phyloP scores from a whole-genome alignment of 2,797 vertebrate species.

The Gallinago solitaria region DNA sequence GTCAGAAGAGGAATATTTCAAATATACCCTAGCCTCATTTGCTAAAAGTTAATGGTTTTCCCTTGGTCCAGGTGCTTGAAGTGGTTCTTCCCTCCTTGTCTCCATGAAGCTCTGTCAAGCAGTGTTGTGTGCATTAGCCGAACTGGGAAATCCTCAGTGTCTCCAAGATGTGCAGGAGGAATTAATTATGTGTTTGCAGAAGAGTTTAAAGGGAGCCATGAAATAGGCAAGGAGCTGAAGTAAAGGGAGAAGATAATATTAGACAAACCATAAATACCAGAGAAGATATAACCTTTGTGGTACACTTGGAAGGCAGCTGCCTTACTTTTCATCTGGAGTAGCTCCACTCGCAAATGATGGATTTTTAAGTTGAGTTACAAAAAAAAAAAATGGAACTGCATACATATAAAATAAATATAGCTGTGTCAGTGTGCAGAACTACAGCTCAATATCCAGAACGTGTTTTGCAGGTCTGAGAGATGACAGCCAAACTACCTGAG shows the following conservation, averaged over 20 bases:
- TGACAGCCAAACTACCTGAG: not conserved
- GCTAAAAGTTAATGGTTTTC: not conserved
- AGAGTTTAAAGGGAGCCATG: not conserved
- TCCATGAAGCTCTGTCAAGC: not conserved
- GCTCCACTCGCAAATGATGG: not conserved
- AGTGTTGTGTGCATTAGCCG: not conserved
- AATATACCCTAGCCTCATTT: not conserved
- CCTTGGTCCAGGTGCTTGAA: not conserved
- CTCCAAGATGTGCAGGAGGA: not conserved
- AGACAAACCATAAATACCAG: not conserved
- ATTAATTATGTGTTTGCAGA: not conserved
- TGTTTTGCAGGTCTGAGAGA: not conserved
- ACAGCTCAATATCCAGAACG: not conserved
- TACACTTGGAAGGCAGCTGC: not conserved
- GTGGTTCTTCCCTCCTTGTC: not conserved
- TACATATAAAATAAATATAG: not conserved
- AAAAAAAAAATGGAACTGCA: not conserved
- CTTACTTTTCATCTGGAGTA: not conserved
- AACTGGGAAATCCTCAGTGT: not conserved
- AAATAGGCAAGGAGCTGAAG: not conserved
- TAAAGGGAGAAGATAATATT: not conserved
- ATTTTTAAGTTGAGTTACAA: not conserved
- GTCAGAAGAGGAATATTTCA: slow-evolving; percentile 8
- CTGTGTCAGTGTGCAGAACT: not conserved
- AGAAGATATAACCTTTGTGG: not conserved